phyloP scores from a whole-genome alignment of 2,797 vertebrate species.

The Sarcophilus harrisii region DNA sequence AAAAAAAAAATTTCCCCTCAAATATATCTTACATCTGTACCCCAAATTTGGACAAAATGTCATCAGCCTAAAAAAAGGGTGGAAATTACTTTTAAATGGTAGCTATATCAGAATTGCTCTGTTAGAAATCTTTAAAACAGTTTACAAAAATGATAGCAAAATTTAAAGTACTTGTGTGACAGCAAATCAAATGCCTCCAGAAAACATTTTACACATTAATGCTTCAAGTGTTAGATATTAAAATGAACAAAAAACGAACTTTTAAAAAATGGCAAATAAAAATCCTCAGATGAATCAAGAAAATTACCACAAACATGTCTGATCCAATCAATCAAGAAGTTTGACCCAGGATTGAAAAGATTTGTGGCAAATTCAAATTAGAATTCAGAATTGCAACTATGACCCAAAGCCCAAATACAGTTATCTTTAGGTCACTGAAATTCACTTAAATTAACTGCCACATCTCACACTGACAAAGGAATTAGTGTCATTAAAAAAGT shows the following conservation, averaged over 20 bases:
- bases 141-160: neutral
- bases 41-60: neutral
- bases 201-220: neutral
- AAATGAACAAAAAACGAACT: neutral
- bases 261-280: neutral
- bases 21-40: neutral
- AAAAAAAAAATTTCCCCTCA: neutral
- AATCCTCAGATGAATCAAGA: neutral
- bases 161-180: neutral
- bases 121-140: neutral
- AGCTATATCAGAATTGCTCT: neutral
- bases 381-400: neutral
- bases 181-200: neutral
- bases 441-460: neutral
- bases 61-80: neutral
- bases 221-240: neutral
- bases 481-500: neutral
- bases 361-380: neutral
- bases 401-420: neutral
- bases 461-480: neutral
- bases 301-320: neutral
- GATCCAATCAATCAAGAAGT: neutral
- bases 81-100: neutral
- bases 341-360: neutral
- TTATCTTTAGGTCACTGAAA: neutral